Evolutionary conservation across 2,888 invertebrate genomes (phyloP).

Genomic region (Villa cingulata): DNA sequence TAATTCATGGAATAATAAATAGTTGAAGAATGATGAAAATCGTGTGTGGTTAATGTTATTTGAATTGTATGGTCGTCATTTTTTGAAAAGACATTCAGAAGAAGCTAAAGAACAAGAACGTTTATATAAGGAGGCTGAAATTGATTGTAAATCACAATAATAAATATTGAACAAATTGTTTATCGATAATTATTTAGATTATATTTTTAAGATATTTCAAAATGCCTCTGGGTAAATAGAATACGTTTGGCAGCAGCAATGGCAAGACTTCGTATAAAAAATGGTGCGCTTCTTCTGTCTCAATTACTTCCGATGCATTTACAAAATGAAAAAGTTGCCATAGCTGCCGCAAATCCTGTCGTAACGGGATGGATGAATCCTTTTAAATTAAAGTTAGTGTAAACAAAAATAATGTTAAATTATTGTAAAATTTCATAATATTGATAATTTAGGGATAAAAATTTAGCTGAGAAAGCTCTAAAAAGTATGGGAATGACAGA

Average conservation of each 20-base stretch:
- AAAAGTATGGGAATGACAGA: slow-evolving; percentile 14
- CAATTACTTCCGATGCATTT: slow-evolving; percentile 59
- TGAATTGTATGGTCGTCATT: slow-evolving; percentile 41
- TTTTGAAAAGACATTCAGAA: slow-evolving; percentile 30
- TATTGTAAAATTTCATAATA: slow-evolving; percentile 14
- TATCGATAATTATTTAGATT: neutral
- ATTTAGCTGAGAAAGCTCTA: slow-evolving; percentile 4
- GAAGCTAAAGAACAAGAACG: slow-evolving; percentile 19
- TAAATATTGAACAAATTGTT: neutral
- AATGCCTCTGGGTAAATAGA: slow-evolving; percentile 48
- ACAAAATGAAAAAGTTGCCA: slow-evolving; percentile 52
- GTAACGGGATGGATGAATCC: slow-evolving; percentile 74
- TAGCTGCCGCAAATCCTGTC: slow-evolving; percentile 39
- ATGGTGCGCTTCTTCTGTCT: slow-evolving; percentile 52
- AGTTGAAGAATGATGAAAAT: slow-evolving; percentile 29
- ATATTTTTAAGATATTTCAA: slow-evolving; percentile 40
- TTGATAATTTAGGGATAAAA: slow-evolving; percentile 18
- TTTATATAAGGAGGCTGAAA: slow-evolving; percentile 26
- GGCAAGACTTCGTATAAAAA: slow-evolving; percentile 59
- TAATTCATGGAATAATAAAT: neutral
- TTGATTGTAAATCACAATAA: slow-evolving; percentile 19
- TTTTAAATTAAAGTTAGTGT: slow-evolving; percentile 46
- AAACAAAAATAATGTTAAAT: neutral
- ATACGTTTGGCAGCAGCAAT: slow-evolving; percentile 63
- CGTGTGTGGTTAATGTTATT: slow-evolving; percentile 43